Percentiles rank a stretch among this genome's conserved stretches.
phyloP scores from a whole-genome alignment of 2,113 vertebrate genomes.

The Dipodomys ordii region DNA sequence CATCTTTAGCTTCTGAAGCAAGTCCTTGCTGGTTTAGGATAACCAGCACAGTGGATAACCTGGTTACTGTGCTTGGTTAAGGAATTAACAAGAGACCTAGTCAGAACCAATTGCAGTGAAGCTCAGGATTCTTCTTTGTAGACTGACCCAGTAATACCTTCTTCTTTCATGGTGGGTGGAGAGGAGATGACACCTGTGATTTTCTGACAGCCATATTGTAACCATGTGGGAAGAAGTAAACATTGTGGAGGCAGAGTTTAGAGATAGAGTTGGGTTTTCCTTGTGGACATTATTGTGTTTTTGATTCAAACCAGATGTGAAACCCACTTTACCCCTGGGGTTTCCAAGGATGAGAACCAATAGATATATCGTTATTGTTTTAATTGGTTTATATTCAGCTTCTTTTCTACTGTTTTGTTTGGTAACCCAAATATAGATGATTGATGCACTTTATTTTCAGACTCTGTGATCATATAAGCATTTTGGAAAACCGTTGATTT shows the following conservation, averaged over 20 bases:
- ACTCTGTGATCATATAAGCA: slow-evolving; percentile 2
- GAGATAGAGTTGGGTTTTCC: background rate
- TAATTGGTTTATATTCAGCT: background rate
- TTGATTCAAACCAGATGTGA: background rate
- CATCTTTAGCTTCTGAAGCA: background rate
- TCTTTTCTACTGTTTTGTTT: background rate
- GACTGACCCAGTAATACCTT: background rate
- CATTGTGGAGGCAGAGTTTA: background rate
- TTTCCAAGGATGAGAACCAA: background rate
- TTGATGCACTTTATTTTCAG: background rate
- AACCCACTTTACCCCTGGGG: background rate
- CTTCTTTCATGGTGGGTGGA: background rate
- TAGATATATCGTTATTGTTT: background rate
- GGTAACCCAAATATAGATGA: background rate
- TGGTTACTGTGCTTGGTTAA: background rate
- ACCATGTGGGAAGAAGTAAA: background rate
- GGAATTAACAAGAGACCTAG: background rate
- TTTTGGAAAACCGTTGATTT: slow-evolving; percentile 14
- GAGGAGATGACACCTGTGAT: background rate
- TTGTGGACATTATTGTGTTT: slow-evolving; percentile 3
- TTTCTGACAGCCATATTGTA: background rate
- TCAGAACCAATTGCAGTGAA: background rate
- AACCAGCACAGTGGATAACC: background rate
- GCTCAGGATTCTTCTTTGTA: background rate
- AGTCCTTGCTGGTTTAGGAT: background rate